Base-by-base conservation (phyloP, 2,888 invertebrate genomes). In the Tyria jacobaeae region DNA sequence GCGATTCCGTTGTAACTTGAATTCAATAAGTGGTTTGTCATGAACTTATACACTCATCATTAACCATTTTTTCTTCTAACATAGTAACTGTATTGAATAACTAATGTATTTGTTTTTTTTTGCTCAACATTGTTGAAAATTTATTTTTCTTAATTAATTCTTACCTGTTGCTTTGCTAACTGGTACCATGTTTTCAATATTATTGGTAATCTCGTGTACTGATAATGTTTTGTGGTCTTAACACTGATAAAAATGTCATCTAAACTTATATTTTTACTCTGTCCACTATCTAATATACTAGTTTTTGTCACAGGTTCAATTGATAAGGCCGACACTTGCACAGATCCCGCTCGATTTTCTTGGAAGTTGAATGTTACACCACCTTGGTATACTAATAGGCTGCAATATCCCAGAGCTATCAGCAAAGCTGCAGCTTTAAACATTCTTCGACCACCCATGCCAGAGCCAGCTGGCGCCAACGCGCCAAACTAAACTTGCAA, bases 181-280 rank as follows among this genome's bases (percentile, higher is more conserved):
- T 97, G 97, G 89, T 98, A 98, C 99, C 99, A 99, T 66, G 99
- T 99, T 92, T 97, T 97, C 87, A 99, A 95, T 83, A 99, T 97
- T 71, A 98, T 95, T 59, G 97, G 97, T 83, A 99, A 90, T 80
- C 99, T 95, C 57, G 96, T 96, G 73, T 95, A 94, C 88, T 99
- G 98, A 92, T 97, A 98, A 91, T 96, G 96, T 87, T 96, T 96
- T 61, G 99, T 97, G 69, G 99, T 99, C 94, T 99, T 99, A 60
- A 99, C 98, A 94, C 98, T 98, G 89, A 99, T 97, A 92, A 98
- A 99, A 83, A 99, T 95, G 92, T 99, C 98, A 91, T 97, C 95
- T 79, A 98, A 92, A 77, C 95, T 95, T 73, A 97, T 96, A 71
- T 96, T 95, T 72, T 92, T 94, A 71, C 78, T 89, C 62, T 87